Evolutionary conservation across 1,140 invertebrate genomes (phyloP).

Genomic region (Drosophila grimshawi): DNA sequence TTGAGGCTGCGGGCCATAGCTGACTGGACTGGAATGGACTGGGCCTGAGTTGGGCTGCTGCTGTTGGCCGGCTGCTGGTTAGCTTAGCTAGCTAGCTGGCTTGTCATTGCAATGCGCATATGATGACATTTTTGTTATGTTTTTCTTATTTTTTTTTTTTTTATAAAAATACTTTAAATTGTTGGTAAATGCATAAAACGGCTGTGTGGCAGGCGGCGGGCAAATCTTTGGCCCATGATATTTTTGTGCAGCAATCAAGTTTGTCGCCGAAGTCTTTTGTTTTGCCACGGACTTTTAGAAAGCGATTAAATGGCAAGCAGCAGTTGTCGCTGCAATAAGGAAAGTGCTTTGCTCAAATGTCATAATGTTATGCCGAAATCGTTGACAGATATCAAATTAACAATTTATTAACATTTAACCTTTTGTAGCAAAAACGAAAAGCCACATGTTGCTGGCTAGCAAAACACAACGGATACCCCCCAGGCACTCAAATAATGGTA

Average conservation of each 20-base stretch:
- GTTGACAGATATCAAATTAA: conserved; percentile 69
- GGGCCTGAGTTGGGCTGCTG: conserved; percentile 28
- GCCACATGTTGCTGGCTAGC: conserved; percentile 26
- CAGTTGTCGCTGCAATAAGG: conserved; percentile 42
- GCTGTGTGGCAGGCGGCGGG: conserved; percentile 28
- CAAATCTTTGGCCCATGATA: conserved; percentile 45
- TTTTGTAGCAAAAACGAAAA: conserved; percentile 20
- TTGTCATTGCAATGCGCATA: conserved; percentile 75
- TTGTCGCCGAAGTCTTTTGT: conserved; percentile 49
- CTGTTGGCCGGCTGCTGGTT: conserved; percentile 18
- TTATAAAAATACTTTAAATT: conserved; percentile 72
- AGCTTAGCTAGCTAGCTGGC: conserved; percentile 15
- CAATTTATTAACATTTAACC: conserved; percentile 77
- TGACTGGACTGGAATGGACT: conserved; percentile 53
- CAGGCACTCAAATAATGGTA: conserved; percentile 54
- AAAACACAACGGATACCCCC: conserved; percentile 45
- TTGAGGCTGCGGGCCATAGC: conserved; percentile 63
- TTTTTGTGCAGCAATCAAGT: conserved; percentile 43
- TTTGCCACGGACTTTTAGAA: conserved; percentile 39
- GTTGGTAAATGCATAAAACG: conserved; percentile 66
- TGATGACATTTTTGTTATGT: conserved; percentile 64
- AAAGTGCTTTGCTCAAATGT: conserved; percentile 63
- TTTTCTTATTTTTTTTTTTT: conserved; percentile 10
- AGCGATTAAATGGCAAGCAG: conserved; percentile 24
- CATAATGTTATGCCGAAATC: conserved; percentile 55